A percentile compares a stretch with the other conserved stretches of the same genome.
phyloP scores from a whole-genome alignment of 2,113 vertebrate genomes.

The Phalacrocorax brasilianus region DNA sequence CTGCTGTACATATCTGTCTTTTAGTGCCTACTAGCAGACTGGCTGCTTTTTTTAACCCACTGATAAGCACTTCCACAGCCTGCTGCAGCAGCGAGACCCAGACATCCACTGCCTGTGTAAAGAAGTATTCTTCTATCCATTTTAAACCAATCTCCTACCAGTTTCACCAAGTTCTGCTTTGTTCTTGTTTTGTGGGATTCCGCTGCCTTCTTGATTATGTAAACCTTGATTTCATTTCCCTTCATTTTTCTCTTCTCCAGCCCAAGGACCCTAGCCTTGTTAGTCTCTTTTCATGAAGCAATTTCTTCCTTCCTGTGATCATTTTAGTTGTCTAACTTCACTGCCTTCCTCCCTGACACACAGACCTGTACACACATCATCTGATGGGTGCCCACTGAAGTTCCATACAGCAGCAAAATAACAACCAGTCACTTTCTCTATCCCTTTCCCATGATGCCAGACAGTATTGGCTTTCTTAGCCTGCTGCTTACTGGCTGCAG shows the following conservation, averaged over 20 bases:
- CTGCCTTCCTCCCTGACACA: neutral
- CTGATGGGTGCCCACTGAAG: neutral
- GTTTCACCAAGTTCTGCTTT: neutral
- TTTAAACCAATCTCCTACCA: neutral
- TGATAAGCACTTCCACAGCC: rapidly evolving
- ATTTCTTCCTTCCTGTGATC: neutral
- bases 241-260: neutral
- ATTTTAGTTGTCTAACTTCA: neutral
- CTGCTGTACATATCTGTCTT: neutral
- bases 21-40: neutral
- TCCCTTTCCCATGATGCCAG: neutral
- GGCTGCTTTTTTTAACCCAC: neutral
- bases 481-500: neutral
- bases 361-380: rapidly evolving
- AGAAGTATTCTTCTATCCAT: neutral
- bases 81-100: neutral
- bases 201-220: neutral
- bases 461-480: neutral
- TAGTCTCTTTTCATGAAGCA: neutral
- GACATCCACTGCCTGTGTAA: neutral
- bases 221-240: neutral
- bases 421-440: neutral
- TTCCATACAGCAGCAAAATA: neutral
- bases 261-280: neutral
- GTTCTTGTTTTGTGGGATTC: neutral